These are phyloP conservation scores for Prenolepis imparis DNA, from an alignment of 2,888 invertebrate species.

Conservation along the genomic window DNA sequence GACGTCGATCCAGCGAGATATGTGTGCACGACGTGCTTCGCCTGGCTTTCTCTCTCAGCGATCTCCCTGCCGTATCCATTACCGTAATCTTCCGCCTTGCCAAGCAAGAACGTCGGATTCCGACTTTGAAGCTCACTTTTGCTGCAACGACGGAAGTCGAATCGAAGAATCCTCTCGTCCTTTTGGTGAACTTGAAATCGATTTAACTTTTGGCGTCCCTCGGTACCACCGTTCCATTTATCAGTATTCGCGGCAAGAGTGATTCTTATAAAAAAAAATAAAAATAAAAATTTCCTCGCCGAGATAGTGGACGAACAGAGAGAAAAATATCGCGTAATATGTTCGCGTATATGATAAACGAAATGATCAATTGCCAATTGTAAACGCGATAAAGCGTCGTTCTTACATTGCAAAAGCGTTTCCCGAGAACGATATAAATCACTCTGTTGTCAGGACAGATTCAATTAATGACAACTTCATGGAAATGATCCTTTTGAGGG, in stretches of 20 bases:
- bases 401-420: conserved; percentile 5
- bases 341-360: background rate
- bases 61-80: conserved; percentile 55
- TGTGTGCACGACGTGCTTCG: conserved; percentile 27
- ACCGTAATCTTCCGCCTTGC: conserved; percentile 57
- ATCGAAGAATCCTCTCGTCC: conserved; percentile 44
- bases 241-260: conserved; percentile 21
- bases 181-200: conserved; percentile 51
- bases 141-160: conserved; percentile 53
- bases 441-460: conserved; percentile 8
- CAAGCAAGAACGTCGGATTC: conserved; percentile 46
- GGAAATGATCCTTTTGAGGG: conserved; percentile 32
- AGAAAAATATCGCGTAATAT: conserved; percentile 18
- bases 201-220: conserved; percentile 54
- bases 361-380: conserved; percentile 23
- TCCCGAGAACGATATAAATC: conserved; percentile 16
- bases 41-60: conserved; percentile 30
- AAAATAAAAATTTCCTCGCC: background rate
- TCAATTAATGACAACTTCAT: conserved; percentile 30
- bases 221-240: conserved; percentile 4
- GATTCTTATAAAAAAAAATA: conserved; percentile 12
- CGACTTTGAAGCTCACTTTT: conserved; percentile 45
- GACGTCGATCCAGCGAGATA: conserved; percentile 39
- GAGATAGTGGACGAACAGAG: background rate
- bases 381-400: conserved; percentile 3